Evolutionary conservation across 53 echinoderm and acorn worm genomes (phyloP).

Genomic region (Apostichopus leukothele): DNA sequence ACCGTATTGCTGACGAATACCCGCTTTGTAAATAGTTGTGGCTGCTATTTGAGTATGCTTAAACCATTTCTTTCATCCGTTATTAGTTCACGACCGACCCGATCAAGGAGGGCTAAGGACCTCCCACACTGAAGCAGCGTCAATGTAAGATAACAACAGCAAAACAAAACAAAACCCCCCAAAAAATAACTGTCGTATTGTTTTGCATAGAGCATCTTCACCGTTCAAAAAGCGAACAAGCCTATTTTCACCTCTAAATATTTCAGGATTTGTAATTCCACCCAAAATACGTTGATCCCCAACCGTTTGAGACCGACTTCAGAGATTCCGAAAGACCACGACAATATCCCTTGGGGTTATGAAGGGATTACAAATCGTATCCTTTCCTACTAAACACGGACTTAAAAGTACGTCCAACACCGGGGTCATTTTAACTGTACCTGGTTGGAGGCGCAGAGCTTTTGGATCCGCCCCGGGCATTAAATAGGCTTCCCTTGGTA

Average conservation of each 20-base stretch:
- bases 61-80: no score
- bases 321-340: constrained; percentile 8
- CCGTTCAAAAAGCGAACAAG: neutral
- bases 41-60: no score
- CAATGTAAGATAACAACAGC: neutral
- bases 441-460: constrained; percentile 4
- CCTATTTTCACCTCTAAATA: neutral
- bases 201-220: neutral
- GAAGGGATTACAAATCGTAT: constrained; percentile 4
- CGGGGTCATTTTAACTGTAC: neutral
- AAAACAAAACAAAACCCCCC: neutral
- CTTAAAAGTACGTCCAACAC: constrained; percentile 29
- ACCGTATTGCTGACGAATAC: no score
- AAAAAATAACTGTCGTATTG: neutral
- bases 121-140: constrained; percentile 21
- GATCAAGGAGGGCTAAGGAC: neutral
- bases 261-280: neutral
- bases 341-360: constrained; percentile 22
- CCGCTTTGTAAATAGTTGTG: no score
- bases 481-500: constrained; percentile 10
- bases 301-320: constrained; percentile 1
- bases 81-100: no score
- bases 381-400: constrained; percentile 19
- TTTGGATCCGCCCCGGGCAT: constrained; percentile 40
- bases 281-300: constrained; percentile 22